Base-by-base conservation (phyloP, 1,140 invertebrate genomes). In the Lysiphlebus fabarum region DNA sequence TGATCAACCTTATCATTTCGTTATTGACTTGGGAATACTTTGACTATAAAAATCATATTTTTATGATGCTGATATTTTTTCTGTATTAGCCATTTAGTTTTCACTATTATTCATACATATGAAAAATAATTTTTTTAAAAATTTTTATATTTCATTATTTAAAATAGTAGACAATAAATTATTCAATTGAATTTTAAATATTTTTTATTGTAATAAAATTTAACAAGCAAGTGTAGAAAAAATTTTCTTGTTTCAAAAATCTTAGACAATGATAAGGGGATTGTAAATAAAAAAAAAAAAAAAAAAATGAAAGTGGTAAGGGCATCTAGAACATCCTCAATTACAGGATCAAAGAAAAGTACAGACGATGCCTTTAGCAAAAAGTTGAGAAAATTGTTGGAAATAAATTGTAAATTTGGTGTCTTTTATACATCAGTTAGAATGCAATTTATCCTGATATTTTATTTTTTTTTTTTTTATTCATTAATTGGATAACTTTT, bases 341-440 rank as follows among this genome's bases (percentile, higher is more conserved):
- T 73, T 68, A 72, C 62, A 62, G 64, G 66, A 68, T 75, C 70
- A 71, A 72, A 73, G 68, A 66, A 65, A 54, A 54, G 62, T 54
- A 57, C 56, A 55, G 53, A 42, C 58, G 51, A 41, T 43, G 53
- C 58, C 14, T 54, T 54, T 36, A 33, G 33, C 50, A 38, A 37
- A 14, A 40, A 26, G 43, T 33, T 34, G 14, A 10, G 36, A 43
- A 8, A 50, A 7, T 37, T 0, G 37, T n/a, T n/a, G 37, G 42
- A 58, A 36, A 56, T 17, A 48, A 48, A 47, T 36, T 48, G 47
- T 34, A 34, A 36, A 45, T 56, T 56, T 17, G 44, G 55, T 56
- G 55, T 56, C 55, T 44, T 56, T 33, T 44, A n/a, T n/a, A 37
- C 26, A 37, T n/a, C 51, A 48, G 37, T 59, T 55, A 45, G 12